A percentile compares a stretch with the other conserved stretches of the same genome.
These are phyloP conservation scores for Drosophila virilis DNA, from an alignment of 1,140 invertebrate species.

Conservation along the genomic window DNA sequence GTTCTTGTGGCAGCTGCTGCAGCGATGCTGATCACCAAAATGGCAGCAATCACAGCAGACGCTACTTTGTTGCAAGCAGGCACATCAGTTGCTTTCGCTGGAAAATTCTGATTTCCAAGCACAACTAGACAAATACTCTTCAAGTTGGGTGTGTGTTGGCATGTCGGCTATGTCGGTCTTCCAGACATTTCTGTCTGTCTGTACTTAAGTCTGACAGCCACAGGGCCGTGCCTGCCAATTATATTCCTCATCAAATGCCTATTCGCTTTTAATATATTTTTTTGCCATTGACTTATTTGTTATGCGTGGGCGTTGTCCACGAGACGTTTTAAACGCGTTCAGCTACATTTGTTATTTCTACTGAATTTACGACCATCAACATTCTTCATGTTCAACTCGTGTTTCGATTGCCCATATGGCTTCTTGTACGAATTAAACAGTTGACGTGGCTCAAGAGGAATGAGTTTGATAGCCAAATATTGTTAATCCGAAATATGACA, in stretches of 20 bases:
- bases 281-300: constrained; percentile 39
- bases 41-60: constrained; percentile 70
- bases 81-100: constrained; percentile 30
- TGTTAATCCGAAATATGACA: background rate
- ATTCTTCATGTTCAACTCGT: constrained; percentile 38
- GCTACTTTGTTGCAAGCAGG: constrained; percentile 35
- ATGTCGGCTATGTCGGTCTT: background rate
- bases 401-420: constrained; percentile 12
- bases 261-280: constrained; percentile 10
- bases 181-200: background rate
- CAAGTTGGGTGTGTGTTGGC: constrained; percentile 32
- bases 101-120: constrained; percentile 7
- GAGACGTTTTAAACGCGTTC: constrained; percentile 69
- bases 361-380: constrained; percentile 46
- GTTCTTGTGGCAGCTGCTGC: constrained; percentile 53
- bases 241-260: constrained; percentile 1
- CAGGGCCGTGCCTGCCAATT: constrained; percentile 27
- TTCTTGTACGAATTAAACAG: background rate
- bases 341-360: constrained; percentile 54
- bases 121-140: constrained; percentile 1
- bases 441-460: constrained; percentile 11
- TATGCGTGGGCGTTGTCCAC: constrained; percentile 39
- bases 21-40: constrained; percentile 42
- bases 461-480: background rate
- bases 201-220: background rate